Percentiles rank a stretch among this genome's conserved stretches.
Evolutionary conservation across 2,888 invertebrate genomes (phyloP).

Genomic region (Pinctada fucata): DNA sequence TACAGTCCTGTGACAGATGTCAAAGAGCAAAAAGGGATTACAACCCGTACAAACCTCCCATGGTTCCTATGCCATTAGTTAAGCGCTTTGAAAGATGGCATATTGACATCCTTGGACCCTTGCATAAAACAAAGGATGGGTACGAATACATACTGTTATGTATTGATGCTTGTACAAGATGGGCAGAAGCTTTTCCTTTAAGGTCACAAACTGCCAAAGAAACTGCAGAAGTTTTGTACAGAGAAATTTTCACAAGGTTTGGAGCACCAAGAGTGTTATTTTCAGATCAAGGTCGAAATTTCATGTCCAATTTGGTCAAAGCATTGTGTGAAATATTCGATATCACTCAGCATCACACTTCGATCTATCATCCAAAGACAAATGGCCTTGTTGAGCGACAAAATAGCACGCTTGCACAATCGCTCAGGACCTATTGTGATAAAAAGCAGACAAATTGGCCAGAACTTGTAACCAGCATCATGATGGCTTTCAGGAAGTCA

Average conservation of each 20-base stretch:
- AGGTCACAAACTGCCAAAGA: conserved; percentile 30
- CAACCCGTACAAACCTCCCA: conserved; percentile 15
- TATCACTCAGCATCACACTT: conserved; percentile 24
- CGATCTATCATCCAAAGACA: conserved; percentile 28
- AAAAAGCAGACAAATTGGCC: conserved; percentile 33
- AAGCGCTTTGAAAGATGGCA: conserved; percentile 23
- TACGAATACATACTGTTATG: conserved; percentile 30
- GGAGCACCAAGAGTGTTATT: conserved; percentile 27
- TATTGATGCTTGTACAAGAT: conserved; percentile 31
- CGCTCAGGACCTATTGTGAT: conserved; percentile 28
- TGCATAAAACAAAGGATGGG: conserved; percentile 30
- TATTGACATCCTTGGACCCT: conserved; percentile 38
- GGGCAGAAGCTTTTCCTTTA: conserved; percentile 32
- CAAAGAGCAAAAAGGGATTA: conserved; percentile 24
- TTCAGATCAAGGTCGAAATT: conserved; percentile 32
- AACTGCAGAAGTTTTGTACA: conserved; percentile 24
- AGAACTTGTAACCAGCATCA: conserved; percentile 28
- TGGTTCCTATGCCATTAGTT: conserved; percentile 5
- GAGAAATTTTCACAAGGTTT: conserved; percentile 22
- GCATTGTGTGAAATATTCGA: conserved; percentile 37
- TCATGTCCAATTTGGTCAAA: conserved; percentile 32
- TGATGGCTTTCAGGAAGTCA: conserved; percentile 38
- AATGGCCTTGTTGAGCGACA: conserved; percentile 29
- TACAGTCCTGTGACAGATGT: conserved; percentile 28
- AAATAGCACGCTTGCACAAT: conserved; percentile 25